phyloP scores from a whole-genome alignment of 2,797 vertebrate genomes.

The Eospalax fontanierii region DNA sequence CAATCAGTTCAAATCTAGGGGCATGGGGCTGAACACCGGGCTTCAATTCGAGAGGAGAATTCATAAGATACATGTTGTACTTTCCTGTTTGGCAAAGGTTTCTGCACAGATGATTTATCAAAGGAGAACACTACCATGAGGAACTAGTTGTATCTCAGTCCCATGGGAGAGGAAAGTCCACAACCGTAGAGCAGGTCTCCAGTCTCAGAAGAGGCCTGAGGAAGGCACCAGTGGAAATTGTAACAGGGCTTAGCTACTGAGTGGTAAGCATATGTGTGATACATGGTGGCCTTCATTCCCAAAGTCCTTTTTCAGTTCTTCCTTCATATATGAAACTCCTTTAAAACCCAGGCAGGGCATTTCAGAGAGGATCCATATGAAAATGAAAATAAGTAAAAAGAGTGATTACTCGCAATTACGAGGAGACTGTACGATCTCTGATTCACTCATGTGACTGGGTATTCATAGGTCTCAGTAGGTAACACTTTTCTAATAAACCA shows the following conservation, averaged over 20 bases:
- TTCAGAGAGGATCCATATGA: not conserved
- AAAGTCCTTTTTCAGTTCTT: conserved; percentile 27
- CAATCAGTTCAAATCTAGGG: no score
- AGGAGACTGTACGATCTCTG: conserved; percentile 44
- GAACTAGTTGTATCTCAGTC: conserved; percentile 70
- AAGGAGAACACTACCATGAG: conserved; percentile 72
- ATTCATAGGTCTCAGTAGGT: not conserved
- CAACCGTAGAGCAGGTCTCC: conserved; percentile 53
- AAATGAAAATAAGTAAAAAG: conserved; percentile 47
- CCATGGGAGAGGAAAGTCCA: conserved; percentile 79
- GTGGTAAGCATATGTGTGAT: conserved; percentile 40
- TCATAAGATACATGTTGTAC: conserved; percentile 86
- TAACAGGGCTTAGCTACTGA: conserved; percentile 13
- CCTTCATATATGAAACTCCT: conserved; percentile 14
- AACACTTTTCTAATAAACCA: not conserved
- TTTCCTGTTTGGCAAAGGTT: conserved; percentile 86
- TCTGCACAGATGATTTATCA: conserved; percentile 81
- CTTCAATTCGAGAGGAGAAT: no score
- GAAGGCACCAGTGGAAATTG: not conserved
- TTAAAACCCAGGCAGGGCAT: not conserved
- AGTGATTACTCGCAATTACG: conserved; percentile 56
- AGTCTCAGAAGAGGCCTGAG: not conserved
- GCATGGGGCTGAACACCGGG: no score
- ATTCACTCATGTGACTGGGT: not conserved
- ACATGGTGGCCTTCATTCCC: conserved; percentile 35